Evolutionary conservation across 2,888 invertebrate species (phyloP).

Genomic region (Oasisia sp.): DNA sequence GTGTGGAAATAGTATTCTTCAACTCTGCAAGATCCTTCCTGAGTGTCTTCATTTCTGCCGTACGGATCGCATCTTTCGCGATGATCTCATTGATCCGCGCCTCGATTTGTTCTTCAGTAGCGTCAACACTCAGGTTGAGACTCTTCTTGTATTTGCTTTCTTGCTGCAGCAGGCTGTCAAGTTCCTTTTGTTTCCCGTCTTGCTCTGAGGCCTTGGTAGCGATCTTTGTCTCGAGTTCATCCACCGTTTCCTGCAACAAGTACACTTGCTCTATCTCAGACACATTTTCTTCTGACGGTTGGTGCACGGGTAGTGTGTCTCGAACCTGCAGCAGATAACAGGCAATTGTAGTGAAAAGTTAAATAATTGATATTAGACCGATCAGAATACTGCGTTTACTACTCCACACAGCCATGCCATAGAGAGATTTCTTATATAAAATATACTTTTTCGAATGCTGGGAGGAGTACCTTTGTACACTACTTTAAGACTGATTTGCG

Average conservation of each 20-base stretch:
- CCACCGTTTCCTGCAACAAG: slow-evolving; percentile 31
- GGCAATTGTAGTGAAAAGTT: not conserved
- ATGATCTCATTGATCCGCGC: slow-evolving; percentile 31
- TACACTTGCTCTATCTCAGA: slow-evolving; percentile 33
- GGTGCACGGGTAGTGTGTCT: not conserved
- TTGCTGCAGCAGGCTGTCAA: slow-evolving; percentile 27
- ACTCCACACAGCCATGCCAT: too few relatives aligned
- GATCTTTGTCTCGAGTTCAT: slow-evolving; percentile 33
- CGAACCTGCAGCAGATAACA: slow-evolving; percentile 7
- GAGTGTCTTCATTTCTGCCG: slow-evolving; percentile 33
- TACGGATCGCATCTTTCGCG: slow-evolving; percentile 27
- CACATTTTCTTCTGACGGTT: slow-evolving; percentile 10
- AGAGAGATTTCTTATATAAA: too few relatives aligned
- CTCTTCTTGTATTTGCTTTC: slow-evolving; percentile 36
- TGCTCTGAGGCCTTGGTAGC: slow-evolving; percentile 26
- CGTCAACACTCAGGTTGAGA: slow-evolving; percentile 32
- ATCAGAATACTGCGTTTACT: too few relatives aligned
- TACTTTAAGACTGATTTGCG: too few relatives aligned
- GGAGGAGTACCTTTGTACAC: too few relatives aligned
- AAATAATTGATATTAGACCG: too few relatives aligned
- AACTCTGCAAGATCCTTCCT: slow-evolving; percentile 29
- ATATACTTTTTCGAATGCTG: too few relatives aligned
- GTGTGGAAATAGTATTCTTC: too few relatives aligned
- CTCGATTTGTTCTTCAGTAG: slow-evolving; percentile 32
- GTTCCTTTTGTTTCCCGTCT: slow-evolving; percentile 27